A percentile compares a stretch with the other conserved stretches of the same genome.
Evolutionary conservation across 2,797 vertebrate genomes (phyloP).

Genomic region (Microchirus variegatus): DNA sequence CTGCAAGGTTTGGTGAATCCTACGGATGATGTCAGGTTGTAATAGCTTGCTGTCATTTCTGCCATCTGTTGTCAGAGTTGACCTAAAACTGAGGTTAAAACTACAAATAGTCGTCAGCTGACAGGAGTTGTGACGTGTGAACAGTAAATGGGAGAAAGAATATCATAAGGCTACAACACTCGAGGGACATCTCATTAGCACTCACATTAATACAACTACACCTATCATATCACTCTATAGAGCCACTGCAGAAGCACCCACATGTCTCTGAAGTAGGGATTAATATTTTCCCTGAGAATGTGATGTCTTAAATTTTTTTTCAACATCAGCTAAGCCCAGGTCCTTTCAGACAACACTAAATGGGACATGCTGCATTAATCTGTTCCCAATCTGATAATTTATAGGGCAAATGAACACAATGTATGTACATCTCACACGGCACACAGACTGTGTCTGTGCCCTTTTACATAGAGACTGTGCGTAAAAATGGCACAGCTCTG

Average conservation of each 20-base stretch:
- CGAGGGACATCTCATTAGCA: constrained; percentile 20
- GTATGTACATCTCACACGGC: too few relatives aligned
- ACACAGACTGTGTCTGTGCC: too few relatives aligned
- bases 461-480: too few relatives aligned
- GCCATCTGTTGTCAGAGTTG: constrained; percentile 45
- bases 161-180: constrained; percentile 5
- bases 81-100: constrained; percentile 29
- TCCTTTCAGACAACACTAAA: too few relatives aligned
- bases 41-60: constrained; percentile 24
- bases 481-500: too few relatives aligned
- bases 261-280: neutral
- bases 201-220: neutral
- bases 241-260: neutral
- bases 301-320: too few relatives aligned
- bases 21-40: constrained; percentile 12
- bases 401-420: too few relatives aligned
- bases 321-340: too few relatives aligned
- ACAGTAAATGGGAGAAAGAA: constrained; percentile 6
- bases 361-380: too few relatives aligned
- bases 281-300: too few relatives aligned
- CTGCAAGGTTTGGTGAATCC: constrained; percentile 3
- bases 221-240: neutral
- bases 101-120: constrained; percentile 29
- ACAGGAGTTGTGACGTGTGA: constrained; percentile 40
- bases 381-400: too few relatives aligned